Percentiles rank a stretch among this genome's conserved stretches.
Conservation (phyloP, 1,140 invertebrate genomes). For the Dendrolimus punctatus region DNA sequence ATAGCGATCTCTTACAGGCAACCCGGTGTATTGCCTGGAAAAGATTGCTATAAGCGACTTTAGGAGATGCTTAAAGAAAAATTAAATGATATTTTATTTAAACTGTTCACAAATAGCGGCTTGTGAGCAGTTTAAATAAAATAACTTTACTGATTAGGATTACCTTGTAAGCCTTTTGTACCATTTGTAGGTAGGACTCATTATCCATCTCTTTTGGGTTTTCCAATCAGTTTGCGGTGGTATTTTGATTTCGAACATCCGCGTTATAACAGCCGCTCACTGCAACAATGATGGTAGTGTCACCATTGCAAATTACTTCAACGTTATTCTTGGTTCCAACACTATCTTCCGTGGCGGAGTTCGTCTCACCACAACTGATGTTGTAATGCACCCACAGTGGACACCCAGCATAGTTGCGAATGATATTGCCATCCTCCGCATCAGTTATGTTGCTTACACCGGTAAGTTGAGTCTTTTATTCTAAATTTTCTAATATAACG, state of each 20-base stretch:
- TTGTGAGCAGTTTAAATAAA: too few species aligned
- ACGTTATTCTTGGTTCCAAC: conserved; percentile 26
- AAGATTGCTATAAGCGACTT: too few species aligned
- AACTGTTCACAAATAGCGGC: too few species aligned
- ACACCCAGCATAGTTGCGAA: conserved; percentile 21
- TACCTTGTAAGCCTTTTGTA: not conserved
- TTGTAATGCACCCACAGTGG: conserved; percentile 22
- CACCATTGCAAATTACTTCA: conserved; percentile 17
- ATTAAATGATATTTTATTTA: too few species aligned
- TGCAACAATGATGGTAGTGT: conserved; percentile 24
- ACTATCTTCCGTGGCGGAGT: conserved; percentile 25
- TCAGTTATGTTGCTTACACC: conserved; percentile 16
- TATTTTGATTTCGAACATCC: conserved; percentile 20
- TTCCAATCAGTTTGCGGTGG: conserved; percentile 27
- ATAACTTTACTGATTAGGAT: too few species aligned
- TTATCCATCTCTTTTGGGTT: conserved; percentile 12
- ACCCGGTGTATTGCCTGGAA: too few species aligned
- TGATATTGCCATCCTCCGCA: conserved; percentile 20
- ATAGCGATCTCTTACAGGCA: too few species aligned
- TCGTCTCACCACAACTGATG: conserved; percentile 10
- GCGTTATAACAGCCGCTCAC: conserved; percentile 26
- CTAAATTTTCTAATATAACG: too few species aligned
- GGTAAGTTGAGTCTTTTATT: conserved; percentile 11
- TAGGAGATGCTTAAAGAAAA: too few species aligned
- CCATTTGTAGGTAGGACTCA: conserved; percentile 20